phyloP scores from a whole-genome alignment of 2,888 invertebrate species.

The Stenodera caucasica region DNA sequence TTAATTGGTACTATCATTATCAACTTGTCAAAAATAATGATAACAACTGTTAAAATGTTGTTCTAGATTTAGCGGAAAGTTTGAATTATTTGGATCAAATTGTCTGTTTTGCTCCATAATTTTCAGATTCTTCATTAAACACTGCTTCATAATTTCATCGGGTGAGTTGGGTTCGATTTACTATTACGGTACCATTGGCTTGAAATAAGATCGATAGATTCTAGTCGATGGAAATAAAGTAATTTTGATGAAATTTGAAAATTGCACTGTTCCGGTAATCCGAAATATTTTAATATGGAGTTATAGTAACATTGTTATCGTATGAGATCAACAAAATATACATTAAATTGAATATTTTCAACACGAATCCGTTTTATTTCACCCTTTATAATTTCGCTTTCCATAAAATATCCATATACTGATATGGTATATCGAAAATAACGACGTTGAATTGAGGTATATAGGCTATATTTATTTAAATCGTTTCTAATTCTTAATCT shows the following conservation, averaged over 20 bases:
- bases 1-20: too few species aligned
- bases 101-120: too few species aligned
- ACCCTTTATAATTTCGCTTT: constrained; percentile 24
- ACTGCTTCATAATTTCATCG: too few species aligned
- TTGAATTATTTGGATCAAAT: too few species aligned
- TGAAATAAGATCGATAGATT: neutral
- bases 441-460: constrained; percentile 19
- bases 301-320: constrained; percentile 23
- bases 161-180: neutral
- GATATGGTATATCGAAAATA: constrained; percentile 22
- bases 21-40: too few species aligned
- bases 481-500: constrained; percentile 27
- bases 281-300: constrained; percentile 23
- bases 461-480: constrained; percentile 29
- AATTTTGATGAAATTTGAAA: constrained; percentile 4
- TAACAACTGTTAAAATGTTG: too few species aligned
- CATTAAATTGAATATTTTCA: constrained; percentile 25
- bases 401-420: too few species aligned
- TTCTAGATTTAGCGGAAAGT: too few species aligned
- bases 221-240: neutral
- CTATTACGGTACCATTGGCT: too few species aligned
- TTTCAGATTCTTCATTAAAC: too few species aligned
- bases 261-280: neutral
- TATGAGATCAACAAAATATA: constrained; percentile 28
- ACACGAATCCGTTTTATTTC: constrained; percentile 29